A percentile compares a stretch with the other conserved stretches of the same genome.
These are phyloP conservation scores for Halcyon badia DNA, from an alignment of 2,797 vertebrate species.

Conservation along the genomic window DNA sequence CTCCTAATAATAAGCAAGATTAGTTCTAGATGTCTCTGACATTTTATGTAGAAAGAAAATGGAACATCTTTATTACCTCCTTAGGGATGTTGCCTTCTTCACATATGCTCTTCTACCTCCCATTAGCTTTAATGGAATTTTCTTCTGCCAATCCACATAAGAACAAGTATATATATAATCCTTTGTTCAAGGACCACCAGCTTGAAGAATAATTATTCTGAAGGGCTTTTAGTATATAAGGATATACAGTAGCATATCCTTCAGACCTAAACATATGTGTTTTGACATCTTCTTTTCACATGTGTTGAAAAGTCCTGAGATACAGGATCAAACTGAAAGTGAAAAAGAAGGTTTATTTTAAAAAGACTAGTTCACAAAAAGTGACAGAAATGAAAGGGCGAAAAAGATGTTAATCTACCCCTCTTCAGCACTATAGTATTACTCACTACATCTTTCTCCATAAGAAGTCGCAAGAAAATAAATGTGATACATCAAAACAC, in stretches of 20 bases:
- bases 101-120: neutral
- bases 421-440: neutral
- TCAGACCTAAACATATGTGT: neutral
- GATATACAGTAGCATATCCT: neutral
- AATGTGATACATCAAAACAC: neutral
- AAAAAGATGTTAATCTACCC: neutral
- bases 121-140: conserved; percentile 43
- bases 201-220: neutral
- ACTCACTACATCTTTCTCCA: neutral
- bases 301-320: neutral
- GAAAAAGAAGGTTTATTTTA: neutral
- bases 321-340: neutral
- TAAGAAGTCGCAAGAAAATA: neutral
- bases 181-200: neutral
- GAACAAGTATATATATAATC: neutral
- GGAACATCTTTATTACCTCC: conserved; percentile 41
- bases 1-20: conserved; percentile 14
- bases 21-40: conserved; percentile 10
- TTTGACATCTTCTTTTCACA: neutral
- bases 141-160: neutral
- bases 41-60: conserved; percentile 44
- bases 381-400: neutral
- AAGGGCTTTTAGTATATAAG: neutral
- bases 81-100: conserved; percentile 17
- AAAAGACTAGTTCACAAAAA: neutral